phyloP scores from a whole-genome alignment of 2,113 vertebrate genomes.

The Microtus pennsylvanicus region DNA sequence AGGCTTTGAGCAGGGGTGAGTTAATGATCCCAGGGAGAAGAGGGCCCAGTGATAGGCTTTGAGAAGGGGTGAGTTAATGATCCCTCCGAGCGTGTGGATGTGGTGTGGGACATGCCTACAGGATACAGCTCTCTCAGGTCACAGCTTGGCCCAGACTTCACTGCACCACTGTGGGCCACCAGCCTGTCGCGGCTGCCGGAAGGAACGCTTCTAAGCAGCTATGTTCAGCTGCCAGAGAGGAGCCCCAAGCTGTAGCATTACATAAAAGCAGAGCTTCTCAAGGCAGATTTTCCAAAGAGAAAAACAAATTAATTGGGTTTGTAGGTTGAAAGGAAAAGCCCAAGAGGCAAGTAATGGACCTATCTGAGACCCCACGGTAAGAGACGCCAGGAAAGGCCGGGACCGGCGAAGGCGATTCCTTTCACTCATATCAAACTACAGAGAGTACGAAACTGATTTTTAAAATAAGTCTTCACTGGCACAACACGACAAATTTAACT shows the following conservation, averaged over 20 bases:
- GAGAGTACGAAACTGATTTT: slow-evolving; percentile 31
- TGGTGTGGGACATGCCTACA: slow-evolving; percentile 39
- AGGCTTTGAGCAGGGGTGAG: no score
- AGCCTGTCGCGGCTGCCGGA: slow-evolving; percentile 59
- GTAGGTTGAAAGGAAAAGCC: slow-evolving; percentile 78
- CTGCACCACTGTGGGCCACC: slow-evolving; percentile 49
- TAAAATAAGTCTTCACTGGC: slow-evolving; percentile 47
- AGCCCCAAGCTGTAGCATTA: slow-evolving; percentile 67
- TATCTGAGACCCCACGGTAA: slow-evolving; percentile 1
- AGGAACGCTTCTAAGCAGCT: slow-evolving; percentile 67
- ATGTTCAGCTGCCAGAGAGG: slow-evolving; percentile 53
- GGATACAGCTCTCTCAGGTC: slow-evolving; percentile 51
- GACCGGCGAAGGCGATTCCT: background rate
- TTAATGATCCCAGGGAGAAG: background rate
- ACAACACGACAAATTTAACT: slow-evolving; percentile 42
- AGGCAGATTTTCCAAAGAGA: slow-evolving; percentile 75
- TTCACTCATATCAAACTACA: slow-evolving; percentile 25
- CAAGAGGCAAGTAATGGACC: slow-evolving; percentile 68
- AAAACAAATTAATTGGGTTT: slow-evolving; percentile 81
- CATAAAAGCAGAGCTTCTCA: slow-evolving; percentile 74
- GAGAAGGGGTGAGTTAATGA: slow-evolving; percentile 74
- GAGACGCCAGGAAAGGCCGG: background rate
- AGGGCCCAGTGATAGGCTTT: background rate
- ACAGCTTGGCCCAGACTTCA: background rate
- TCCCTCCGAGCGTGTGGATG: slow-evolving; percentile 42